phyloP scores from a whole-genome alignment of 2,113 vertebrate species.

The Zosterops borbonicus region DNA sequence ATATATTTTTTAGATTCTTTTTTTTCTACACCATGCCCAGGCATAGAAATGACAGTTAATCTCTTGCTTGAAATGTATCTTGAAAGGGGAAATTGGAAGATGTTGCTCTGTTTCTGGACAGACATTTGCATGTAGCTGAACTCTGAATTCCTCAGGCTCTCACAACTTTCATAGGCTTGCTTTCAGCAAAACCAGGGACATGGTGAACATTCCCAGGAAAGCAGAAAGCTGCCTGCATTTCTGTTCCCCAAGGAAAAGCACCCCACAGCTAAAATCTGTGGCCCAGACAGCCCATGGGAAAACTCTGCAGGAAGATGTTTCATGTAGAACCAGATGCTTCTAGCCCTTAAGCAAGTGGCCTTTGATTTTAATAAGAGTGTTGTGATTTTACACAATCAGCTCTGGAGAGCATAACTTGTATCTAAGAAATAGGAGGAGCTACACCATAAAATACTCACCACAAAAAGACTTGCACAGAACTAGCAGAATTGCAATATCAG shows the following conservation, averaged over 20 bases:
- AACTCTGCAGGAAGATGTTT: neutral
- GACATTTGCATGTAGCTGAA: neutral
- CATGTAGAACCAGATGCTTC: neutral
- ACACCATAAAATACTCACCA: neutral
- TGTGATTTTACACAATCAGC: neutral
- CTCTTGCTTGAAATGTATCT: neutral
- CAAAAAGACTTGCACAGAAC: neutral
- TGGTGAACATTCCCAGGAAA: neutral
- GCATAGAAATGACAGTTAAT: neutral
- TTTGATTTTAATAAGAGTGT: neutral
- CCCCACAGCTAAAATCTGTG: neutral
- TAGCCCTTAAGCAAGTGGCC: neutral
- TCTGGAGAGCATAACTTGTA: neutral
- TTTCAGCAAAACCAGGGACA: neutral
- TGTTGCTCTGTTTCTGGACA: neutral
- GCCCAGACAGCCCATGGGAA: neutral
- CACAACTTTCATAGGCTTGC: neutral
- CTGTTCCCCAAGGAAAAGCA: neutral
- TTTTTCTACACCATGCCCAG: neutral
- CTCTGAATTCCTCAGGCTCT: neutral
- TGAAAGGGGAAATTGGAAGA: neutral
- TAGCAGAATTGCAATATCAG: neutral
- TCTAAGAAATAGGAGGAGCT: neutral
- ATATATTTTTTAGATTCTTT: neutral
- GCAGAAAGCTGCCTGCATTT: neutral